Percentiles rank a stretch among this genome's conserved stretches.
phyloP scores from a whole-genome alignment of 2,888 invertebrate genomes.

The Caenorhabditis sp. region DNA sequence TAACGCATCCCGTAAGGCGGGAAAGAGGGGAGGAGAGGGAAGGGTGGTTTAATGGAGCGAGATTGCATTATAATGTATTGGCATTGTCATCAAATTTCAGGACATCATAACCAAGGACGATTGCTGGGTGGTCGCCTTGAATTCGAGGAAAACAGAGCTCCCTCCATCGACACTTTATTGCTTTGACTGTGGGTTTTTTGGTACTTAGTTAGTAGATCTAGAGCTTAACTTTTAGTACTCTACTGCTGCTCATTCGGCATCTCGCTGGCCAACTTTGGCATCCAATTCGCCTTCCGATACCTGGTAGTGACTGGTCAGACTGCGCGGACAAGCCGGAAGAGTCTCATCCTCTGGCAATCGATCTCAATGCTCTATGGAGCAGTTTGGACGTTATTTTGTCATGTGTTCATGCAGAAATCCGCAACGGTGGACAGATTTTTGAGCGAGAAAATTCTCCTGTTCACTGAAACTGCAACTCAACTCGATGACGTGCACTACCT shows the following conservation, averaged over 20 bases:
- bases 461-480: too few species aligned
- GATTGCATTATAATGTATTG: neutral
- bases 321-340: neutral
- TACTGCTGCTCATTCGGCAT: neutral
- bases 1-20: neutral
- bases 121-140: neutral
- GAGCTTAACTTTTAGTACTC: neutral
- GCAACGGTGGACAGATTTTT: neutral
- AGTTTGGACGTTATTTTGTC: neutral
- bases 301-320: neutral
- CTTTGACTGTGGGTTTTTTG: neutral
- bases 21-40: too few species aligned
- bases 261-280: conserved; percentile 7
- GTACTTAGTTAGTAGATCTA: neutral
- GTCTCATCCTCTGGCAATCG: neutral
- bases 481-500: neutral
- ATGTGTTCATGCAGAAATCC: neutral
- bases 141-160: neutral
- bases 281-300: conserved; percentile 1
- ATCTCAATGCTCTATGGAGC: neutral
- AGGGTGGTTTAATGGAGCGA: neutral
- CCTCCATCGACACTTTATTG: neutral
- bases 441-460: neutral
- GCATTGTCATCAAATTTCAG: neutral
- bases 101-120: neutral